Evolutionary conservation across 2,113 vertebrate species (phyloP), one percentile per base, ranked within the genome.

Genomic region (Paradoxurus hermaphroditus): DNA sequence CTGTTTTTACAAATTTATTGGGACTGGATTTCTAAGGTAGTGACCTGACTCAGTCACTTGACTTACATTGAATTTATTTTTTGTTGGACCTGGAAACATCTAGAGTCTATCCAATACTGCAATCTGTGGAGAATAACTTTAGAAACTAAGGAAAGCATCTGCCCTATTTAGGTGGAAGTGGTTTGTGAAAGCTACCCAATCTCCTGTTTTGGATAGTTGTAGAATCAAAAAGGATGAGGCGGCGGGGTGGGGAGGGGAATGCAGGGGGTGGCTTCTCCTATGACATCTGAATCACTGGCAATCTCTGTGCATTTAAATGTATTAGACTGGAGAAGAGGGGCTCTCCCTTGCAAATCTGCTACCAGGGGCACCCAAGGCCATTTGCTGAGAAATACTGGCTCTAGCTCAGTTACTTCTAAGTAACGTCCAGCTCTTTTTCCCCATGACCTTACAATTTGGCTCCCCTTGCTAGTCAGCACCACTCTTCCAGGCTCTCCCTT

Each of bases 381-480:
- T 92, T 41, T 87, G 79, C 16, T 85, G 84, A 88, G 90, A 87
- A 44, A 25, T n/a, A 14, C 2, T 97, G 94, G 95, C 78, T 84
- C 12, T 56, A 36, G 5, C 16, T n/a, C 86, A 86, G 44, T 84
- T 92, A 19, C 41, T 59, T 94, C 83, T 65, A 83, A 89, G 86
- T 41, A 86, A 70, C 78, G 53, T 91, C 44, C 62, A 95, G 72
- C 46, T 94, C 62, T 77, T 90, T 93, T 78, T 53, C 92, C 86
- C 90, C 63, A 84, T 70, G 97, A 97, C 73, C 83, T 86, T 88
- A 94, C 75, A 36, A 83, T 89, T 78, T 96, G 95, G 91, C 93
- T 93, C 7, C 59, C 36, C 23, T 44, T 68, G 18, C 36, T 44
- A 56, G 77, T 67, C 56, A n/a, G 70, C 68, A 81, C 39, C 4